Conservation (phyloP, 1,140 invertebrate genomes). For the Apis cerana region DNA sequence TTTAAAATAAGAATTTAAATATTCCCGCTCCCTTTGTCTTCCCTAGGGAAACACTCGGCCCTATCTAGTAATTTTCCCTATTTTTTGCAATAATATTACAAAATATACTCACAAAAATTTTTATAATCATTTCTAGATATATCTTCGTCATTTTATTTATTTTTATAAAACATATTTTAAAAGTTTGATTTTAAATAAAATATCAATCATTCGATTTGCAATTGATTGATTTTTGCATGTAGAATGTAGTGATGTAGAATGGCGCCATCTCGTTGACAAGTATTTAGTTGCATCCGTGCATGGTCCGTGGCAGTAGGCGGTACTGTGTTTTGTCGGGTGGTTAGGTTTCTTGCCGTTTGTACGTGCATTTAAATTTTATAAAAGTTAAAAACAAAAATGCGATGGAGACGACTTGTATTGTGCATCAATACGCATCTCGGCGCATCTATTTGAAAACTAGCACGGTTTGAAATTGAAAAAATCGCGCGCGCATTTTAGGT, state of each 20-base stretch:
- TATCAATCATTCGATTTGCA: neutral
- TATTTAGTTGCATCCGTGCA: conserved; percentile 5
- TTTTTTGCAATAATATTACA: neutral
- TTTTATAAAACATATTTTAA: no score
- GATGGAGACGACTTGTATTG: neutral
- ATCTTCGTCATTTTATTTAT: neutral
- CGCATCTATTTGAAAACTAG: neutral
- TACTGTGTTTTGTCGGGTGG: conserved; percentile 1
- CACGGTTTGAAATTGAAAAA: neutral
- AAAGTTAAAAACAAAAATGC: neutral
- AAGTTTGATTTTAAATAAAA: neutral
- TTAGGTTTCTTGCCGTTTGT: conserved; percentile 4
- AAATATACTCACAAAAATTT: neutral
- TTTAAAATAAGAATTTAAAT: conserved; percentile 6
- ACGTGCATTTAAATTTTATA: neutral
- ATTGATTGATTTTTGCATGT: conserved; percentile 7
- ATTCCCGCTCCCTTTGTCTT: conserved; percentile 13
- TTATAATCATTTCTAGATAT: no score
- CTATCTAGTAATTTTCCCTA: neutral
- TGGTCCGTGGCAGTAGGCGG: conserved; percentile 28
- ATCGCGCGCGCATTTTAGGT: conserved; percentile 56
- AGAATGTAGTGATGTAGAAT: neutral
- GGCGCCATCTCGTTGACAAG: conserved; percentile 19
- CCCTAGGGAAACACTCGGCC: neutral
- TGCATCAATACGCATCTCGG: neutral